Evolutionary conservation across 2,113 vertebrate species (phyloP), one percentile per base, ranked within the genome.

Genomic region (Anolis carolinensis): DNA sequence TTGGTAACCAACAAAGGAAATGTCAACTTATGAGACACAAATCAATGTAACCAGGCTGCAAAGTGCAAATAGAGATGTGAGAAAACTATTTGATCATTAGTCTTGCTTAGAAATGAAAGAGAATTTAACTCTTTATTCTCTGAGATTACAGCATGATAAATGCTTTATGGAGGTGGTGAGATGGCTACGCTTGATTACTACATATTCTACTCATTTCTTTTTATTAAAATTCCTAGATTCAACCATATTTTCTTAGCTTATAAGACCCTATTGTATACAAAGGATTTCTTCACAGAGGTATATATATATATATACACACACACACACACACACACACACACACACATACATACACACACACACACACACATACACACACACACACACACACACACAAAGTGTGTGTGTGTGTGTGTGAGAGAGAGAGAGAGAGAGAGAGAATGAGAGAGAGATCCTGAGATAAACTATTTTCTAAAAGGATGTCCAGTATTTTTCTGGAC

Each of bases 11-110:
- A 95, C 95, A 96, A 97, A 96, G 95, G 94, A 96, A 96, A 95
- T 86, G 92, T 95, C 94, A 95, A 91, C 95, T 97, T 96, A 96
- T 72, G 94, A 95, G 94, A 96, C 94, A 95, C 96, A 95, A 96
- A 96, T 97, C 96, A 96, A 96, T 97, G 95, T 94, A 94, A 94
- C 91, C 94, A 95, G 94, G 94, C 95, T 95, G 95, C 32, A 95
- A 96, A 96, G 93, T 95, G 89, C 95, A 96, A 96, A 96, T 95
- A 95, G 95, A 95, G 94, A 96, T 96, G 95, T 96, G 95, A 97
- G 95, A 96, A 95, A 96, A 96, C 94, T 94, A 96, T 95, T 95
- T 96, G 95, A 92, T 96, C 90, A 18, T 95, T 95, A 94, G 91
- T 93, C 94, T 94, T 95, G 87, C 88, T 88, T 92, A 94, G 88